These are phyloP conservation scores for Chlorops oryzae DNA, from an alignment of 1,140 invertebrate species.

Conservation along the genomic window DNA sequence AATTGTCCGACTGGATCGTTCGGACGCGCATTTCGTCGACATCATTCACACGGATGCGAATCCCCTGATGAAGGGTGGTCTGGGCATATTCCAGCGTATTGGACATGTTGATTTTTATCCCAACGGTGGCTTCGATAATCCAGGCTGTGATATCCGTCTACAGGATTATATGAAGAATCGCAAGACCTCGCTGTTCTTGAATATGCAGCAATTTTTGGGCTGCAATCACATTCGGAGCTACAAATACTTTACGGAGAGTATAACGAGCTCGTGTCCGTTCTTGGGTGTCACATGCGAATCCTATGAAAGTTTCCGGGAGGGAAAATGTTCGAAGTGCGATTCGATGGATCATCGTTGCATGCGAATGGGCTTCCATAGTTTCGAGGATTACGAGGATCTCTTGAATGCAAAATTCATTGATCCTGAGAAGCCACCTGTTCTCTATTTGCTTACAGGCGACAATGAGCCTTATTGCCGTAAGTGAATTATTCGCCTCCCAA, in stretches of 20 bases:
- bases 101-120: constrained; percentile 88
- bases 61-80: constrained; percentile 70
- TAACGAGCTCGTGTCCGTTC: constrained; percentile 69
- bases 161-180: constrained; percentile 59
- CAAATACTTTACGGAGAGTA: constrained; percentile 80
- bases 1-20: constrained; percentile 74
- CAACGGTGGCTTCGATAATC: constrained; percentile 78
- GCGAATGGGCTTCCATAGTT: constrained; percentile 62
- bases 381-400: constrained; percentile 51
- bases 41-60: constrained; percentile 83
- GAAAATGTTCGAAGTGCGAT: constrained; percentile 68
- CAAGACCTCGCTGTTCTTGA: constrained; percentile 55
- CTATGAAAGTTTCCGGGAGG: constrained; percentile 69
- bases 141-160: constrained; percentile 71
- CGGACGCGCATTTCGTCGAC: constrained; percentile 80
- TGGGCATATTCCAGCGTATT: constrained; percentile 74
- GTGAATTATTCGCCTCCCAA: constrained; percentile 39
- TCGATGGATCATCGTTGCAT: constrained; percentile 58
- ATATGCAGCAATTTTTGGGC: constrained; percentile 67
- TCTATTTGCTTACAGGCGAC: constrained; percentile 64
- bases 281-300: constrained; percentile 68
- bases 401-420: constrained; percentile 39
- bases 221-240: constrained; percentile 82
- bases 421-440: constrained; percentile 52
- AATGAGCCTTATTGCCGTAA: constrained; percentile 70